A percentile compares a stretch with the other conserved stretches of the same genome.
phyloP scores from a whole-genome alignment of 1,140 invertebrate species.

The Drosophila watanabei region DNA sequence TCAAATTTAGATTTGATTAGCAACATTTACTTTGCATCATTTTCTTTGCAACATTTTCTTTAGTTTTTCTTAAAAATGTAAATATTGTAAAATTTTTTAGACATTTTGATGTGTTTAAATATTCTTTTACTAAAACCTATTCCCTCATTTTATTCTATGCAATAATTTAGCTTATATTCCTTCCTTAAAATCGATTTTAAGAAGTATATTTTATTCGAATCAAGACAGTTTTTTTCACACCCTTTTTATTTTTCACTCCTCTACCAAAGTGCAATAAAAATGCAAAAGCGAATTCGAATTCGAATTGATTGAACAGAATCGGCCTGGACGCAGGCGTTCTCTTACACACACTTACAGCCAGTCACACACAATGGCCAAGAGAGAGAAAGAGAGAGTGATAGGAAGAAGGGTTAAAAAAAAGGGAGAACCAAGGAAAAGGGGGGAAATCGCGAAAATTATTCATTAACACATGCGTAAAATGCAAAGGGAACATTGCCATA shows the following conservation, averaged over 20 bases:
- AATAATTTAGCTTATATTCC: not conserved
- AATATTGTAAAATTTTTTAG: not conserved
- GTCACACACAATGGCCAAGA: constrained; percentile 36
- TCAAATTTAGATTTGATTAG: too few species aligned
- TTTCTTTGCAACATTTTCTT: too few species aligned
- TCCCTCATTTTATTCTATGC: not conserved
- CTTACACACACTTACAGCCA: constrained; percentile 34
- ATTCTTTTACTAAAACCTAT: not conserved
- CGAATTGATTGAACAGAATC: constrained; percentile 66
- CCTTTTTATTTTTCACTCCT: constrained; percentile 31
- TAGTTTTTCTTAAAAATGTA: not conserved
- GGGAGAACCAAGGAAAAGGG: constrained; percentile 1
- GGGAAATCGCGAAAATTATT: constrained; percentile 75
- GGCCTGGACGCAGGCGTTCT: constrained; percentile 18
- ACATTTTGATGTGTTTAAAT: not conserved
- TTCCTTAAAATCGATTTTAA: too few species aligned
- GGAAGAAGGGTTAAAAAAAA: not conserved
- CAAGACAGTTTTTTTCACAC: too few species aligned
- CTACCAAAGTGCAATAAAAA: constrained; percentile 74
- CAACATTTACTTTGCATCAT: too few species aligned
- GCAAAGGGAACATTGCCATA: constrained; percentile 76
- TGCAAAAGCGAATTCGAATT: constrained; percentile 70
- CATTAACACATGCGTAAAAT: constrained; percentile 83
- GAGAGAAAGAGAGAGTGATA: not conserved
- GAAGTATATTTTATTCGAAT: not conserved